Base-by-base conservation (phyloP, 2,113 vertebrate genomes). In the Osmerus eperlanus region DNA sequence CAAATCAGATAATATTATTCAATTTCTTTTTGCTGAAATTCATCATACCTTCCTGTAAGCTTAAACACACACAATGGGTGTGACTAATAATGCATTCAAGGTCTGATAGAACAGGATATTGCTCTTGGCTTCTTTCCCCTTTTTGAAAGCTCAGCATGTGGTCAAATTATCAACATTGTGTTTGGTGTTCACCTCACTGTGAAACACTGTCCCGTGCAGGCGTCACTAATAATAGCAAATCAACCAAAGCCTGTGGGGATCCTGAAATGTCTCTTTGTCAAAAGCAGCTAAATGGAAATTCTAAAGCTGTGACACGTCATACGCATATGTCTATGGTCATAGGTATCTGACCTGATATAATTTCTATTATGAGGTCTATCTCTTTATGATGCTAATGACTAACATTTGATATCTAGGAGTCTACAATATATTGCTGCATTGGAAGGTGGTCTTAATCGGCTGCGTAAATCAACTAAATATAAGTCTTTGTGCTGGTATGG, bases 381-480 rank as follows among this genome's bases (percentile, higher is more conserved):
- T 77, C 68, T 85, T 82, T 82, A 75, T 77, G 72, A 64, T 69
- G 82, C 79, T 79, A 85, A 90, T 86, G 85, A 85, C 76, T 70
- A 68, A 79, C 84, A 86, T 84, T 53, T 81, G 75, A 83, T 87
- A 73, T 81, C 79, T 74, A 73, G 73, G 59, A 70, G 74, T 76
- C 67, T 68, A 78, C 11, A 51, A 61, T 36, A 7, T 36, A 36
- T 36, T 70, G 25, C 41, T 15, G 67, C 62, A 62, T 14, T 21
- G 29, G 41, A 54, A 28, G 52, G 51, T 0, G 21, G 0, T n/a
- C 74, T 77, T 82, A 76, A 71, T 78, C 74, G 79, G 7, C 74
- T 29, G 60, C 13, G 7, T 3, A 63, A 73, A 65, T 65, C 63
- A 71, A 7, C 60, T 21, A 18, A 66, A 28, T 8, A 12, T 6